A percentile compares a stretch with the other conserved stretches of the same genome.
phyloP scores from a whole-genome alignment of 2,113 vertebrate species.

The Cololabis saira region DNA sequence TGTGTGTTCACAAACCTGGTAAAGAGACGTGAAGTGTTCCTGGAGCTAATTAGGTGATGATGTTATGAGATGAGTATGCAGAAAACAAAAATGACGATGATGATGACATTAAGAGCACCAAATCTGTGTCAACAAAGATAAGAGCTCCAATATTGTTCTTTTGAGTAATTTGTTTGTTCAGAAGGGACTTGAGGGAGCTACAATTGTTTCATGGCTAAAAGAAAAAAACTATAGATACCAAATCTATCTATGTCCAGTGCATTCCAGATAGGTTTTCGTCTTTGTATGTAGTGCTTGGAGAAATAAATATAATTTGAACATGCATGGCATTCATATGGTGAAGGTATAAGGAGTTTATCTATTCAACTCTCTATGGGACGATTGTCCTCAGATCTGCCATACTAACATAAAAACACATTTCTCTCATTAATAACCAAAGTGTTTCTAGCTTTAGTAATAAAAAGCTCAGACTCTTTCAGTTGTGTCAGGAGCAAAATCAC shows the following conservation, averaged over 20 bases:
- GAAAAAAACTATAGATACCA: no score
- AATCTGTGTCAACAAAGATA: no score
- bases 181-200: no score
- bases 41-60: constrained; percentile 7
- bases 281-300: neutral
- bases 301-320: neutral
- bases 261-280: neutral
- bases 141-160: no score
- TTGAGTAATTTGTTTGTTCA: no score
- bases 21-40: constrained; percentile 4
- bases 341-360: neutral
- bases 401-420: constrained; percentile 1
- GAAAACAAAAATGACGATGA: neutral
- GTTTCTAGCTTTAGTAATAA: constrained; percentile 25
- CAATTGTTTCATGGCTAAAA: no score
- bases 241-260: neutral
- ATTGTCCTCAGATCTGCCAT: neutral
- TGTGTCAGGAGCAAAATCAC: constrained; percentile 8
- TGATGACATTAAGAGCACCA: no score
- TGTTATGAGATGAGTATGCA: neutral
- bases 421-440: neutral
- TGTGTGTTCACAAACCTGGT: constrained; percentile 1
- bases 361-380: neutral
- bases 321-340: neutral
- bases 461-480: neutral